These are phyloP conservation scores for Sipha flava DNA, from an alignment of 1,140 invertebrate genomes.

Conservation along the genomic window DNA sequence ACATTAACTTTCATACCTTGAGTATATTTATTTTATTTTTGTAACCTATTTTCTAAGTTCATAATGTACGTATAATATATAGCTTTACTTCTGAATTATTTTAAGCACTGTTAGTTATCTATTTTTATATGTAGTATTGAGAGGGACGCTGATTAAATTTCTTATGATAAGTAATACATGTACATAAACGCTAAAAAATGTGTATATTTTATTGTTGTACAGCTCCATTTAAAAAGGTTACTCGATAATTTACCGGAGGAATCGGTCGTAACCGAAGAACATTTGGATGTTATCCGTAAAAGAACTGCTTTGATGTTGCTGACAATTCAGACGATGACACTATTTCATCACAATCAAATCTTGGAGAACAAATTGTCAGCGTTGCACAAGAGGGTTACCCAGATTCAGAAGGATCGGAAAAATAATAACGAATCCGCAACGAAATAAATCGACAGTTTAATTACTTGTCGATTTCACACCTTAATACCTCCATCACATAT, in stretches of 20 bases:
- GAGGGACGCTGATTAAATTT: too few species aligned
- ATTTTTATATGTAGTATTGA: too few species aligned
- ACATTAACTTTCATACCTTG: too few species aligned
- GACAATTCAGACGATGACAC: constrained; percentile 3
- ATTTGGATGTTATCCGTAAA: not conserved
- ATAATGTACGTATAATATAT: too few species aligned
- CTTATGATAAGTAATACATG: too few species aligned
- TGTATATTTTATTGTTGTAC: not conserved
- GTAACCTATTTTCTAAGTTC: too few species aligned
- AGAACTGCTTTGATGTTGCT: not conserved
- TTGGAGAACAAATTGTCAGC: not conserved
- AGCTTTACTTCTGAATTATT: too few species aligned
- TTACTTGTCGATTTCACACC: too few species aligned
- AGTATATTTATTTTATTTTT: too few species aligned
- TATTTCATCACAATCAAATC: not conserved
- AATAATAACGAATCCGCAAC: not conserved
- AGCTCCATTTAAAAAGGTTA: not conserved
- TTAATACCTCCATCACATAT: too few species aligned
- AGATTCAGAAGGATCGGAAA: not conserved
- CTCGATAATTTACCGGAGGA: not conserved
- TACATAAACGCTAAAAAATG: too few species aligned
- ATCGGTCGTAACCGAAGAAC: not conserved
- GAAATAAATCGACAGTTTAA: not conserved
- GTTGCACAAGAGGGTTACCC: not conserved
- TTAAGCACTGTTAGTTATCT: too few species aligned